These are phyloP conservation scores for Anguilla rostrata DNA, from an alignment of 2,113 vertebrate genomes.

Conservation along the genomic window DNA sequence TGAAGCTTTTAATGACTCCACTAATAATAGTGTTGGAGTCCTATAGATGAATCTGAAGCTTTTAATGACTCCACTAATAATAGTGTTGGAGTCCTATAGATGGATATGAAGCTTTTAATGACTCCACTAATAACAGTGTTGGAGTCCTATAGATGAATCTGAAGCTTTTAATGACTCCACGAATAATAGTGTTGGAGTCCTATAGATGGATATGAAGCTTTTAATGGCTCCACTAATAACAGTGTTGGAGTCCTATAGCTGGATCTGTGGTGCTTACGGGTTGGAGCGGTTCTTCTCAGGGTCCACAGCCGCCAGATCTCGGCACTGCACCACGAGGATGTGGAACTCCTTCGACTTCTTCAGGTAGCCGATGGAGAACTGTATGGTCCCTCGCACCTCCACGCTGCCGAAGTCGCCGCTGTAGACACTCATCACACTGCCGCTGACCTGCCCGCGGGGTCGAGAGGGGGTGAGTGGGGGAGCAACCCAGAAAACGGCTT, in stretches of 20 bases:
- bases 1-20: too few species aligned
- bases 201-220: not conserved
- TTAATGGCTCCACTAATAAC: not conserved
- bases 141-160: not conserved
- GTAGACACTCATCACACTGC: conserved; percentile 89
- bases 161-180: not conserved
- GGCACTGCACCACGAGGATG: conserved; percentile 85
- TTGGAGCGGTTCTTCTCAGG: conserved; percentile 86
- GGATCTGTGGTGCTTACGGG: conserved; percentile 76
- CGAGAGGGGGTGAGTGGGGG: conserved; percentile 7
- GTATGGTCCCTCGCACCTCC: conserved; percentile 86
- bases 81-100: too few species aligned
- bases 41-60: too few species aligned
- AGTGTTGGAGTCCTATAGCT: not conserved
- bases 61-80: too few species aligned
- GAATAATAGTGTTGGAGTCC: not conserved
- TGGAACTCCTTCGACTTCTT: conserved; percentile 86
- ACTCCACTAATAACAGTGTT: too few species aligned
- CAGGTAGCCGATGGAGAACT: conserved; percentile 90
- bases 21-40: too few species aligned
- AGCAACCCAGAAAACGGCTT: not conserved
- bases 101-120: too few species aligned
- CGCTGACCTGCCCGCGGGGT: conserved; percentile 74
- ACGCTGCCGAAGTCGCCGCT: conserved; percentile 84
- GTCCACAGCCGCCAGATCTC: conserved; percentile 83